phyloP scores from a whole-genome alignment of 2,113 vertebrate genomes.

The Lipophrys pholis region DNA sequence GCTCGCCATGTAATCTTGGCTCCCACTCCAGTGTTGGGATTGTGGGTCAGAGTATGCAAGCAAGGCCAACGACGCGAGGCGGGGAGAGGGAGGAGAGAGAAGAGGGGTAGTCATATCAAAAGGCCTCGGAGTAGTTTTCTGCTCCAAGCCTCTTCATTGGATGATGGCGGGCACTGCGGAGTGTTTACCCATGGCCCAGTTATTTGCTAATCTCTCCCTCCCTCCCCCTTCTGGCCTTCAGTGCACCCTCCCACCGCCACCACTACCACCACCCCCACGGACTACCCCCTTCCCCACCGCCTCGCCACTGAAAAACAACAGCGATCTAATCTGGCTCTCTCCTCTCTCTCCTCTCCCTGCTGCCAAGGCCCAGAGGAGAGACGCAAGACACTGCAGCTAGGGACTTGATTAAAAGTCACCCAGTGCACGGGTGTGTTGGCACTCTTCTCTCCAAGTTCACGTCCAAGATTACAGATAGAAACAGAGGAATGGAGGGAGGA shows the following conservation, averaged over 20 bases:
- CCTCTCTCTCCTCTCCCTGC: constrained; percentile 33
- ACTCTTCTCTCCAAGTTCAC: constrained; percentile 33
- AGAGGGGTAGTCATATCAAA: constrained; percentile 64
- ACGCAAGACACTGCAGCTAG: constrained; percentile 38
- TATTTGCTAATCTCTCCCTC: constrained; percentile 78
- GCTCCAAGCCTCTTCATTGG: constrained; percentile 68
- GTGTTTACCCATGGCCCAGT: constrained; percentile 83
- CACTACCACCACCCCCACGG: not conserved
- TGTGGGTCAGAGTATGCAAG: constrained; percentile 73
- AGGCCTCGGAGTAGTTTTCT: constrained; percentile 66
- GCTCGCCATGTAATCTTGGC: constrained; percentile 54
- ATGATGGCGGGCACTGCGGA: constrained; percentile 57
- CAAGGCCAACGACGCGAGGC: constrained; percentile 66
- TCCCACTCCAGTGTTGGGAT: constrained; percentile 58
- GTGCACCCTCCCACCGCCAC: constrained; percentile 51
- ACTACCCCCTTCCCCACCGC: constrained; percentile 61
- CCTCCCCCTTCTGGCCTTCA: constrained; percentile 58
- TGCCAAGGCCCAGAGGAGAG: constrained; percentile 68
- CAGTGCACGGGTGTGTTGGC: constrained; percentile 22
- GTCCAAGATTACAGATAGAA: constrained; percentile 27
- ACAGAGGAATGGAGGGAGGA: not conserved
- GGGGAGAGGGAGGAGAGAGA: constrained; percentile 34
- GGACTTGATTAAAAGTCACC: constrained; percentile 66
- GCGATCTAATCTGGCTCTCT: constrained; percentile 71
- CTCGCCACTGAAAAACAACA: constrained; percentile 72